Evolutionary conservation across 2,888 invertebrate genomes (phyloP).

Genomic region (Pterostichus madidus): DNA sequence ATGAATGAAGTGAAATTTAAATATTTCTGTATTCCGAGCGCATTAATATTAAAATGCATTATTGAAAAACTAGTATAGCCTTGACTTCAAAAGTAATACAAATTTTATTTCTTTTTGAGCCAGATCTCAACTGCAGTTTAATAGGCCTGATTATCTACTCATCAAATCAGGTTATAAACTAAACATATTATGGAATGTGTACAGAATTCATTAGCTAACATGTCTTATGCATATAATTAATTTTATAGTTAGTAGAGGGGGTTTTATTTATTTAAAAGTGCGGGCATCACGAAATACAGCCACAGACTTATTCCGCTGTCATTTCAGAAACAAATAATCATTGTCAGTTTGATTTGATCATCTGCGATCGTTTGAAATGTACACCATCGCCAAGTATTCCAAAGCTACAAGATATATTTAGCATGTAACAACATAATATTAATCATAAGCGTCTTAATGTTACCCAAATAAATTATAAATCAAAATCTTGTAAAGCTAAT

Average conservation of each 20-base stretch:
- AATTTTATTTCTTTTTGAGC: constrained; percentile 4
- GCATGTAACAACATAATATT: constrained; percentile 33
- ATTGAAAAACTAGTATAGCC: constrained; percentile 10
- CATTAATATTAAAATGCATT: constrained; percentile 5
- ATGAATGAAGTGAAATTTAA: background rate
- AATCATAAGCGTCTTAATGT: constrained; percentile 31
- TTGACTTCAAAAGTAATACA: constrained; percentile 11
- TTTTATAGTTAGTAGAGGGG: background rate
- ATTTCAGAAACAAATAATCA: no score
- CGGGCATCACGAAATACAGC: no score
- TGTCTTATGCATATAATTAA: constrained; percentile 13
- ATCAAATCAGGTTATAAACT: no score
- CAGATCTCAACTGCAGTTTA: no score
- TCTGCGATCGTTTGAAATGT: background rate
- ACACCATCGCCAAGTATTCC: background rate
- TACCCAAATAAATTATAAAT: constrained; percentile 20
- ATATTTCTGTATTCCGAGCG: background rate
- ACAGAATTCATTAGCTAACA: constrained; percentile 2
- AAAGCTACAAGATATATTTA: background rate
- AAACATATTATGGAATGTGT: background rate
- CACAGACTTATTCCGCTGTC: no score
- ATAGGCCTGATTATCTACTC: background rate
- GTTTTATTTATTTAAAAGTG: background rate
- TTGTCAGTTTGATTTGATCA: no score
- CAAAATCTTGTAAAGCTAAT: background rate